Evolutionary conservation across 2,797 vertebrate genomes (phyloP).

Genomic region (Nyctibius grandis): DNA sequence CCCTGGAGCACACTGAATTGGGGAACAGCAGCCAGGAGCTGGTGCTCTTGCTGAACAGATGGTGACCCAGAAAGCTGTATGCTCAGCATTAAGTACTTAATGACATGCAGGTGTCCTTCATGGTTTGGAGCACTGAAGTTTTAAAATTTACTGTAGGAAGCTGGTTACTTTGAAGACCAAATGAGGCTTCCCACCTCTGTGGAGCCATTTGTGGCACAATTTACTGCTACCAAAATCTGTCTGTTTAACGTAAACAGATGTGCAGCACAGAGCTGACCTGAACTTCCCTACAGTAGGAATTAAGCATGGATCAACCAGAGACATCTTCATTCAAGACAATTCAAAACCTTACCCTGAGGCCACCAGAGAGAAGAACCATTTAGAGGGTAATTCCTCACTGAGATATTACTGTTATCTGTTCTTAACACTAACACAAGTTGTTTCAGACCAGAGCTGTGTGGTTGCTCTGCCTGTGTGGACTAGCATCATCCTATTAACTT

Average conservation of each 20-base stretch:
- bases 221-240: background rate
- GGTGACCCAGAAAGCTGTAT: constrained; percentile 59
- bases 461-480: background rate
- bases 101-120: constrained; percentile 59
- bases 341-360: background rate
- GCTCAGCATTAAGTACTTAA: constrained; percentile 54
- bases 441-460: background rate
- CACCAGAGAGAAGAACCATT: background rate
- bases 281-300: background rate
- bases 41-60: constrained; percentile 44
- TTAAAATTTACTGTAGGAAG: background rate
- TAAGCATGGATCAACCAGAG: background rate
- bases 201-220: background rate
- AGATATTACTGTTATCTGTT: background rate
- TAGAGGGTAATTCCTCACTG: background rate
- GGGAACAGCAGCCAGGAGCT: background rate
- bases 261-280: background rate
- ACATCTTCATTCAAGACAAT: background rate
- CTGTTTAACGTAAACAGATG: background rate
- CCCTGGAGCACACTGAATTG: background rate
- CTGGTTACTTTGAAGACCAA: constrained; percentile 43
- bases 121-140: background rate
- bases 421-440: background rate
- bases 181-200: constrained; percentile 5
- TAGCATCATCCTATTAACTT: background rate